A percentile compares a stretch with the other conserved stretches of the same genome.
phyloP scores from a whole-genome alignment of 2,888 invertebrate species.

The Rhingia rostrata region DNA sequence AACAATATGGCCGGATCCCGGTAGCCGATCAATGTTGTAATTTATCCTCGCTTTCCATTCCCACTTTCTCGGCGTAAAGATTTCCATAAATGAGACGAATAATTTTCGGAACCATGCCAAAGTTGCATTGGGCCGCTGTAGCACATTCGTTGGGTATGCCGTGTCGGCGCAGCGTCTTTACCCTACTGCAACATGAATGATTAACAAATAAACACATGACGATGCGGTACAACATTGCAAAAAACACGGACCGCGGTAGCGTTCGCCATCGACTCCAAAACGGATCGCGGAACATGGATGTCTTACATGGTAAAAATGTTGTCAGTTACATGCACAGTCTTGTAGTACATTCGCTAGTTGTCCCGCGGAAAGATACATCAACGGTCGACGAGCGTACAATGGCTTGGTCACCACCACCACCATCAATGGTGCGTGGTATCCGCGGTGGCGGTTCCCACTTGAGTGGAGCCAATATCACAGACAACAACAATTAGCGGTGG shows the following conservation, averaged over 20 bases:
- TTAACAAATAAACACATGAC: slow-evolving; percentile 69
- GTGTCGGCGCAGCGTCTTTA: slow-evolving; percentile 31
- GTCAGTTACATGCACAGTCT: slow-evolving; percentile 73
- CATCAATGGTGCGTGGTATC: slow-evolving; percentile 44
- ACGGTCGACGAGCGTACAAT: slow-evolving; percentile 28
- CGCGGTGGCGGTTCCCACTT: slow-evolving; percentile 34
- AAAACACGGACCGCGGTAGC: slow-evolving; percentile 30
- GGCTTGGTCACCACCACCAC: slow-evolving; percentile 28
- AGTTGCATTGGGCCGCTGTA: neutral
- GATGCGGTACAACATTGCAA: slow-evolving; percentile 47
- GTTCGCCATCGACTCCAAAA: slow-evolving; percentile 69
- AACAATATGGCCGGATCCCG: slow-evolving; percentile 47
- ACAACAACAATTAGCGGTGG: slow-evolving; percentile 65
- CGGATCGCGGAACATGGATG: slow-evolving; percentile 70
- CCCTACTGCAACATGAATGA: slow-evolving; percentile 57
- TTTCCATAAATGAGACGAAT: slow-evolving; percentile 72
- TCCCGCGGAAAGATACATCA: slow-evolving; percentile 58
- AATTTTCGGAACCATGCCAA: slow-evolving; percentile 45
- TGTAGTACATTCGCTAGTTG: slow-evolving; percentile 70
- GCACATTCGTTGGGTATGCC: neutral
- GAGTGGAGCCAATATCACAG: slow-evolving; percentile 39
- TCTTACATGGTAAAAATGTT: slow-evolving; percentile 73
- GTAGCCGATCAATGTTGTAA: slow-evolving; percentile 38
- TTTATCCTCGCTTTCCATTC: slow-evolving; percentile 67
- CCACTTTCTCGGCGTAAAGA: slow-evolving; percentile 71